Evolutionary conservation across 2,113 vertebrate species (phyloP).

Genomic region (Dipodomys stephensi): DNA sequence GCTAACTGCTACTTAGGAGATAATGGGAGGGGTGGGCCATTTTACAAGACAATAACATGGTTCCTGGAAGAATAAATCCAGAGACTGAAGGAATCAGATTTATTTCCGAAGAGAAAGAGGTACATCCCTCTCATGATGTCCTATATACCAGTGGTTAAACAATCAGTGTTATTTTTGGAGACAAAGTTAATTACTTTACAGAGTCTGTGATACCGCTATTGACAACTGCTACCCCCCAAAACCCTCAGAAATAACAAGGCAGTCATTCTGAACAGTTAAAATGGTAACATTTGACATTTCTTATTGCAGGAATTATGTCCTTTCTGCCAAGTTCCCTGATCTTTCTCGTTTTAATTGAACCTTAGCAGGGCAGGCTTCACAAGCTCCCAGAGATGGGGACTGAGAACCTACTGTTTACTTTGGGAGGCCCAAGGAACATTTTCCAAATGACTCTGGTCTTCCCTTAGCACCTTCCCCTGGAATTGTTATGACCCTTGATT

Average conservation of each 20-base stretch:
- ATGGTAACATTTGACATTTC: slow-evolving; percentile 81
- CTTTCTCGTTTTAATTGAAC: slow-evolving; percentile 86
- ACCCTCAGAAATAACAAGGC: slow-evolving; percentile 81
- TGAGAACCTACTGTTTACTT: slow-evolving; percentile 67
- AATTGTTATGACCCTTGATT: slow-evolving; percentile 50
- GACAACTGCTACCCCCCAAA: slow-evolving; percentile 86
- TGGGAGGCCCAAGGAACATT: slow-evolving; percentile 55
- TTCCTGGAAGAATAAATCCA: slow-evolving; percentile 84
- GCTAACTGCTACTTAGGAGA: slow-evolving; percentile 85
- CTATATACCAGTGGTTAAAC: slow-evolving; percentile 85
- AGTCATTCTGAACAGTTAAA: slow-evolving; percentile 83
- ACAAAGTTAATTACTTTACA: slow-evolving; percentile 88
- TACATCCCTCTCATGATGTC: slow-evolving; percentile 83
- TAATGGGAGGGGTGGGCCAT: slow-evolving; percentile 84
- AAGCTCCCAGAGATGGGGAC: slow-evolving; percentile 50
- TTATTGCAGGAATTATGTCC: slow-evolving; percentile 84
- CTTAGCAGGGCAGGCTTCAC: slow-evolving; percentile 79
- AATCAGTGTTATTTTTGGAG: slow-evolving; percentile 87
- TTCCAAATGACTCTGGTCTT: slow-evolving; percentile 21
- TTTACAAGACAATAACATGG: slow-evolving; percentile 86
- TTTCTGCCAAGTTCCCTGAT: slow-evolving; percentile 82
- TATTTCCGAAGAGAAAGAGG: slow-evolving; percentile 84
- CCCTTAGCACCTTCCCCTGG: slow-evolving; percentile 55
- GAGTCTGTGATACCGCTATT: slow-evolving; percentile 83
- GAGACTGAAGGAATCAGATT: slow-evolving; percentile 84